Evolutionary conservation across 2,113 vertebrate genomes (phyloP).

Genomic region (Cervus canadensis): DNA sequence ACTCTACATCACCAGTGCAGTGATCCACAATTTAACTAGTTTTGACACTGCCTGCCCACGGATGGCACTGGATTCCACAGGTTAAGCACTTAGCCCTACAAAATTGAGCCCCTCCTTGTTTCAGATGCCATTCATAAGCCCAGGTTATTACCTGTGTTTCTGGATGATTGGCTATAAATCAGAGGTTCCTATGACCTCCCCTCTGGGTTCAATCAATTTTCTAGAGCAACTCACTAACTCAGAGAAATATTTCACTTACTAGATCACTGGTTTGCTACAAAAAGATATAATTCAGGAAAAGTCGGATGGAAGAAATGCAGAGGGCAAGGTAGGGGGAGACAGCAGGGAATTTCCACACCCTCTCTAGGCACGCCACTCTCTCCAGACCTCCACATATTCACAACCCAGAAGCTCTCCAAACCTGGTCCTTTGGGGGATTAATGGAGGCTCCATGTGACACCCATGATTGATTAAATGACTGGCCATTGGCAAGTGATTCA

Average conservation of each 20-base stretch:
- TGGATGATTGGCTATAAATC: neutral
- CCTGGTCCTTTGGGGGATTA: neutral
- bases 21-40: neutral
- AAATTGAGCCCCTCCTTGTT: neutral
- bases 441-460: neutral
- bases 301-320: neutral
- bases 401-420: neutral
- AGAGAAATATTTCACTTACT: neutral
- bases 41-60: neutral
- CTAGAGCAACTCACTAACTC: neutral
- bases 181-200: neutral
- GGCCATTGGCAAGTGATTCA: neutral
- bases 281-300: neutral
- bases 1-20: neutral
- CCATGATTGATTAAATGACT: neutral
- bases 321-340: neutral
- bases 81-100: neutral
- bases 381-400: neutral
- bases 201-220: neutral
- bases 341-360: neutral
- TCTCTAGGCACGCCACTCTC: neutral
- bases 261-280: neutral
- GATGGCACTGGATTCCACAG: neutral
- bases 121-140: neutral
- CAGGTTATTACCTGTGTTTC: neutral